These are phyloP conservation scores for Meteorus cinctellus DNA, from an alignment of 2,888 invertebrate species.

Conservation along the genomic window DNA sequence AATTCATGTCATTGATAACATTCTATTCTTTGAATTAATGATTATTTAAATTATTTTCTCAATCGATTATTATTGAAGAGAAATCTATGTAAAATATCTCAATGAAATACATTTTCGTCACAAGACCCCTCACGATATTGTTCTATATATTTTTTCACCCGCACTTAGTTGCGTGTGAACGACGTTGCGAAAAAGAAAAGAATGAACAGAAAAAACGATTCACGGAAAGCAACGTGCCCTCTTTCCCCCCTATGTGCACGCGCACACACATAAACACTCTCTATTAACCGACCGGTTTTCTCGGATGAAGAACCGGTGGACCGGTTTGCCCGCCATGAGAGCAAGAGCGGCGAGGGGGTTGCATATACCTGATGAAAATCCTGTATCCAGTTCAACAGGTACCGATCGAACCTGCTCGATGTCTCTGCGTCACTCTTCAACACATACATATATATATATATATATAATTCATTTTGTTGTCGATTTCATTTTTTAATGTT, in stretches of 20 bases:
- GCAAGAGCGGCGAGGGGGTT: neutral
- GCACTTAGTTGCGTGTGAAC: conserved; percentile 12
- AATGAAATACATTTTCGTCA: too few species aligned
- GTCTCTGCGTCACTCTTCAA: conserved; percentile 37
- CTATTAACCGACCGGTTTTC: conserved; percentile 30
- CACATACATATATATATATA: too few species aligned
- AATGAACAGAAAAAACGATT: conserved; percentile 29
- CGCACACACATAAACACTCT: neutral
- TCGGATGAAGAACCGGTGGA: conserved; percentile 29
- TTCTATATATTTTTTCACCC: neutral
- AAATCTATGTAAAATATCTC: neutral
- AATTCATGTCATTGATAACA: too few species aligned
- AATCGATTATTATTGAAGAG: neutral
- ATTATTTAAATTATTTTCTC: too few species aligned
- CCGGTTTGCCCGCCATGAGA: conserved; percentile 34
- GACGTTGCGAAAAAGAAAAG: neutral
- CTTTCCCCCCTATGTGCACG: neutral
- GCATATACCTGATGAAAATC: conserved; percentile 39
- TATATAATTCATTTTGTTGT: conserved; percentile 9
- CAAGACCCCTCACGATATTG: neutral
- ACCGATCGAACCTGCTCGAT: conserved; percentile 39
- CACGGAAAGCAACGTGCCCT: conserved; percentile 26
- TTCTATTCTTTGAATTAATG: too few species aligned
- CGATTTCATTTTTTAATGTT: neutral
- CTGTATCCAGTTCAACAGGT: conserved; percentile 45